Conservation (phyloP, 2,113 vertebrate genomes). For the Pteruthius melanotis region DNA sequence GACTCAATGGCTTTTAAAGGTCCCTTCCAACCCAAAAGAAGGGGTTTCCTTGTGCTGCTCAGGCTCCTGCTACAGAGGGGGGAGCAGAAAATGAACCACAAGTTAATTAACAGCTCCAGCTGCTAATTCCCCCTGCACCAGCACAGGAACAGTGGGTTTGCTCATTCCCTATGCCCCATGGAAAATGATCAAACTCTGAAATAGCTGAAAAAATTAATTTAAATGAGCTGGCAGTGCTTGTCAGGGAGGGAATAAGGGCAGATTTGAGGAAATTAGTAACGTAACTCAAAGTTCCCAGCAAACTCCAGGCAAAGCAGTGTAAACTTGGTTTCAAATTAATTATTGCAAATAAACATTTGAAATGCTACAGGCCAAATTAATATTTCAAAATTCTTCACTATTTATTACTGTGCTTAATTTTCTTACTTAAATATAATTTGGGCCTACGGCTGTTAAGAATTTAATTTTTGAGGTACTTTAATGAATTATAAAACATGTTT, state of each 20-base stretch:
- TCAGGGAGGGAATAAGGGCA: background rate
- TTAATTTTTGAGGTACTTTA: slow-evolving; percentile 64
- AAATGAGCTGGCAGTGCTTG: background rate
- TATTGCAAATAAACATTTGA: slow-evolving; percentile 45
- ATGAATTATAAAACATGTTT: slow-evolving; percentile 64
- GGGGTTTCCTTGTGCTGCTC: background rate
- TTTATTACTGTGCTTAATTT: slow-evolving; percentile 58
- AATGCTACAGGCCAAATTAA: slow-evolving; percentile 59
- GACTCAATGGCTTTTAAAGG: background rate
- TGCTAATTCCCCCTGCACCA: accelerated
- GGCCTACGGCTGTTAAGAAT: slow-evolving; percentile 42
- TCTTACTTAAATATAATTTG: slow-evolving; percentile 52
- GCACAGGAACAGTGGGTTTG: background rate
- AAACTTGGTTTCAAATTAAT: slow-evolving; percentile 46
- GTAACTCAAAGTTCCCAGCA: background rate
- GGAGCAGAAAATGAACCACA: background rate
- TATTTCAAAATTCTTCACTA: slow-evolving; percentile 46
- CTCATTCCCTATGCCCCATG: background rate
- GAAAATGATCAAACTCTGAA: background rate
- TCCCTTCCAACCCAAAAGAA: background rate
- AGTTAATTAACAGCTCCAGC: background rate
- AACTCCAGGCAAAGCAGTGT: slow-evolving; percentile 3
- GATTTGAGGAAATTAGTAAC: background rate
- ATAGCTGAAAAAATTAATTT: background rate
- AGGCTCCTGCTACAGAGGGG: accelerated